A percentile compares a stretch with the other conserved stretches of the same genome.
Conservation (phyloP, 2,888 invertebrate species). For the Athalia circularis region DNA sequence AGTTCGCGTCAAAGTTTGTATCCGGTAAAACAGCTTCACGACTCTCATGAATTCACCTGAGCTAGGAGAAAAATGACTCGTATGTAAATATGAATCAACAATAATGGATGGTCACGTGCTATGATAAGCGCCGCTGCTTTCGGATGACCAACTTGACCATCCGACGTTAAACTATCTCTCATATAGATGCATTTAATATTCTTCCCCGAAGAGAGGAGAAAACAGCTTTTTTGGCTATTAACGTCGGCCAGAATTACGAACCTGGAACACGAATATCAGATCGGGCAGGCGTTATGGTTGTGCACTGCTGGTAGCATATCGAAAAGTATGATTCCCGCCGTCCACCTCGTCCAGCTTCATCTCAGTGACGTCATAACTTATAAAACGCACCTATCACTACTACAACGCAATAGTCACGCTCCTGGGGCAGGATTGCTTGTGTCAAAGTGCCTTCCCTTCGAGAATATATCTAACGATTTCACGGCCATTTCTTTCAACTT, state of each 20-base stretch:
- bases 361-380: constrained; percentile 41
- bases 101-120: too few species aligned
- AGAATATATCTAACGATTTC: constrained; percentile 34
- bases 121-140: too few species aligned
- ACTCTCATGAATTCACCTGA: constrained; percentile 10
- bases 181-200: neutral
- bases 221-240: constrained; percentile 19
- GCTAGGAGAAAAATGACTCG: neutral
- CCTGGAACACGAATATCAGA: constrained; percentile 30
- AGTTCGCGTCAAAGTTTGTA: constrained; percentile 23
- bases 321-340: constrained; percentile 25
- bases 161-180: too few species aligned
- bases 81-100: too few species aligned
- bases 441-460: constrained; percentile 35
- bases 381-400: constrained; percentile 37
- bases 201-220: neutral
- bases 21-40: constrained; percentile 29
- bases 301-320: constrained; percentile 28
- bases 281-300: constrained; percentile 33
- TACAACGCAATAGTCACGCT: constrained; percentile 43
- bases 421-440: constrained; percentile 33
- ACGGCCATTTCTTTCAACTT: constrained; percentile 3
- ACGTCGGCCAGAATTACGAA: constrained; percentile 35
- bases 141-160: too few species aligned
- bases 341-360: constrained; percentile 28